phyloP scores from a whole-genome alignment of 2,113 vertebrate species.

The Poeciliopsis turrubarensis region DNA sequence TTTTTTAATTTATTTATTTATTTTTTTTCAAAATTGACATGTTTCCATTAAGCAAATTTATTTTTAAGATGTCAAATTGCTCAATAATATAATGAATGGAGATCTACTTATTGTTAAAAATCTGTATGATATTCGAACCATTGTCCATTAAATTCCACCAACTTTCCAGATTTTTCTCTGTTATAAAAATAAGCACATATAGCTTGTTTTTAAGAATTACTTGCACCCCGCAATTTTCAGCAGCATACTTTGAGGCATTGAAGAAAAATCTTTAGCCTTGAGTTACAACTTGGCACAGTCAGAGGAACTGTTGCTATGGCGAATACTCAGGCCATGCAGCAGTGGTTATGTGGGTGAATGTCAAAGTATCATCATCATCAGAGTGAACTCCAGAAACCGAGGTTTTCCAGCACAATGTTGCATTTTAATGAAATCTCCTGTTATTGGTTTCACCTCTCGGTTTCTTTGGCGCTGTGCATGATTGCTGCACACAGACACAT shows the following conservation, averaged over 20 bases:
- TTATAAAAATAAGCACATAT: background rate
- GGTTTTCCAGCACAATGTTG: background rate
- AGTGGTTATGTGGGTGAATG: background rate
- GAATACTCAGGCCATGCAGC: background rate
- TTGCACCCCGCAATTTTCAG: background rate
- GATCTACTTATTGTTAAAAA: too few species aligned
- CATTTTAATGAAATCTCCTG: constrained; percentile 2
- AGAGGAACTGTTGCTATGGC: background rate
- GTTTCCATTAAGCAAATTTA: too few species aligned
- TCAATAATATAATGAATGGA: too few species aligned
- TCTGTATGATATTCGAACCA: too few species aligned
- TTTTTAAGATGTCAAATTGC: too few species aligned
- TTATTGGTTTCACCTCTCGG: background rate
- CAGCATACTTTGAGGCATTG: background rate
- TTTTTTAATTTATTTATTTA: too few species aligned
- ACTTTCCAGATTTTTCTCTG: background rate
- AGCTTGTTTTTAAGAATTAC: background rate
- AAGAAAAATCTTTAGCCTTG: background rate
- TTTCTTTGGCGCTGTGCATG: background rate
- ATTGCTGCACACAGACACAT: background rate
- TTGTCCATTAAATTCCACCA: background rate
- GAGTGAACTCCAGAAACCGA: background rate
- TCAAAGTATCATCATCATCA: background rate
- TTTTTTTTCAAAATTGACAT: too few species aligned
- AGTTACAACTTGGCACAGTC: background rate